phyloP scores from a whole-genome alignment of 2,113 vertebrate species.

The Cyrtonyx montezumae region DNA sequence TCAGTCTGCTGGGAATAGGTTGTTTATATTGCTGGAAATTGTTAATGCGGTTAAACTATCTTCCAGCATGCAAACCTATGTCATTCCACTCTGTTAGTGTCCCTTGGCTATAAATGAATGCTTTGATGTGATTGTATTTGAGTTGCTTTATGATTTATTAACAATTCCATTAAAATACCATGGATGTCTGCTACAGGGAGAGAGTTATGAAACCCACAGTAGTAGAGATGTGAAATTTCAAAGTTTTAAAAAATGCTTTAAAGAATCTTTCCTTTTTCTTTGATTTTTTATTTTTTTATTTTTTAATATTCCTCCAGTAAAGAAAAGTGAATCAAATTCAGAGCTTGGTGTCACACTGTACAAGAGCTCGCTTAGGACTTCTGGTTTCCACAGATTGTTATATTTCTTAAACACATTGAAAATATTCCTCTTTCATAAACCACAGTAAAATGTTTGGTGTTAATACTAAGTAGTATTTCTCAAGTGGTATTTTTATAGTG shows the following conservation, averaged over 20 bases:
- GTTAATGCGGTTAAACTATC: conserved; percentile 48
- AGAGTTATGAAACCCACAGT: not conserved
- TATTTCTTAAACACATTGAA: not conserved
- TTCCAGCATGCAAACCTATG: conserved; percentile 66
- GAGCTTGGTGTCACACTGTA: not conserved
- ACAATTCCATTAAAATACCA: conserved; percentile 83
- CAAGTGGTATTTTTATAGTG: not conserved
- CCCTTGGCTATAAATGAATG: conserved; percentile 75
- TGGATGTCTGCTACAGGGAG: conserved; percentile 58
- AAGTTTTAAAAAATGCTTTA: not conserved
- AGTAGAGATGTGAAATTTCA: not conserved
- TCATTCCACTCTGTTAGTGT: conserved; percentile 70
- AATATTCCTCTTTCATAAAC: not conserved
- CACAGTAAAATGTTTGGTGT: not conserved
- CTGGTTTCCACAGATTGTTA: not conserved
- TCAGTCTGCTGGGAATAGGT: conserved; percentile 66
- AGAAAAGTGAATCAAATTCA: not conserved
- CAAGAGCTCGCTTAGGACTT: not conserved
- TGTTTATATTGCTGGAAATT: conserved; percentile 75
- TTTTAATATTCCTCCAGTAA: not conserved
- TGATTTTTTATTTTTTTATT: not conserved
- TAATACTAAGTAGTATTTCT: not conserved
- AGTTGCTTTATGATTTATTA: conserved; percentile 87
- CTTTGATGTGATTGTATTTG: conserved; percentile 86
- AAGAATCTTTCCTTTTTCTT: not conserved